Evolutionary conservation across 2,797 vertebrate species (phyloP).

Genomic region (Paratrypauchen microcephalus): DNA sequence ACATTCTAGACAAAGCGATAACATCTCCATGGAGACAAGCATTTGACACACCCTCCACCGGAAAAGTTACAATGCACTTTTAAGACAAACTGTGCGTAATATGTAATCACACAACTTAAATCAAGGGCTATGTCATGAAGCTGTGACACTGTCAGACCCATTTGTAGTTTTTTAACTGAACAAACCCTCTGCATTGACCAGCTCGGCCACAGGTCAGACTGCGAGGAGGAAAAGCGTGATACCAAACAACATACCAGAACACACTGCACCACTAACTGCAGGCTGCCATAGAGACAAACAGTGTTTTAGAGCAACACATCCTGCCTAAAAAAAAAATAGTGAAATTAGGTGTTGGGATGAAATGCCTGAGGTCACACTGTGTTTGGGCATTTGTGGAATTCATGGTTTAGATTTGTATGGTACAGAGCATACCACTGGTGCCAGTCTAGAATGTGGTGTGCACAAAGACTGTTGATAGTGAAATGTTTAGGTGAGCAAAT

Average conservation of each 20-base stretch:
- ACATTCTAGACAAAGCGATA: no score
- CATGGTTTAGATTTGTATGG: slow-evolving; percentile 7
- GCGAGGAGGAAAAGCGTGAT: slow-evolving; percentile 36
- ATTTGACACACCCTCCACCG: no score
- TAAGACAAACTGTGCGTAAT: no score
- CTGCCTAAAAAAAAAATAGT: slow-evolving; percentile 52
- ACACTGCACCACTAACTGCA: slow-evolving; percentile 61
- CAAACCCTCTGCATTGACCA: slow-evolving; percentile 14
- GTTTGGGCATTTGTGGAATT: slow-evolving; percentile 35
- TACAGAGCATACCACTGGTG: slow-evolving; percentile 25
- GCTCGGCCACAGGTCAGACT: slow-evolving; percentile 39
- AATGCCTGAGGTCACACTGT: slow-evolving; percentile 17
- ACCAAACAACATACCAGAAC: slow-evolving; percentile 38
- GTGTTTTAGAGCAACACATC: slow-evolving; percentile 56
- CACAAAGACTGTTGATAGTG: slow-evolving; percentile 3
- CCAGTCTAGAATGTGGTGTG: slow-evolving; percentile 18
- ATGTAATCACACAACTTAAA: not conserved
- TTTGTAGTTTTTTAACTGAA: not conserved
- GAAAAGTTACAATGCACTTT: no score
- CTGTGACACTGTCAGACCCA: not conserved
- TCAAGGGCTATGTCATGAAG: not conserved
- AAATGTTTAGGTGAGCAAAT: not conserved
- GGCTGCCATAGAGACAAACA: slow-evolving; percentile 47
- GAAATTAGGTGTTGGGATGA: slow-evolving; percentile 41
- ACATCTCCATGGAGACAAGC: no score